Percentiles rank a stretch among this genome's conserved stretches.
These are phyloP conservation scores for Peromyscus maniculatus DNA, from an alignment of 2,113 vertebrate genomes.

Conservation along the genomic window DNA sequence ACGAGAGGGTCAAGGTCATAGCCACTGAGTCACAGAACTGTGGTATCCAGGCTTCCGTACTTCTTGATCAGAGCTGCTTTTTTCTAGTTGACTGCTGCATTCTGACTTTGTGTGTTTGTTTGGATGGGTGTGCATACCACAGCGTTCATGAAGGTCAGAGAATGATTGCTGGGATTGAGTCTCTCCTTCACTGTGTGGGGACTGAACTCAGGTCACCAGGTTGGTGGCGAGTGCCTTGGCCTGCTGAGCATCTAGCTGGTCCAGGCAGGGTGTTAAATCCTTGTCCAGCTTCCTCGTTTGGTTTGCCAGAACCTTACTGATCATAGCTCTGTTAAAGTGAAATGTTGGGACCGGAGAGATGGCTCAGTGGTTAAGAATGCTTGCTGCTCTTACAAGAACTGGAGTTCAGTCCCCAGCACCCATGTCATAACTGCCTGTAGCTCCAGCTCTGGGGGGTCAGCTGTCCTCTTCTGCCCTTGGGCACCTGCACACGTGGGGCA, in stretches of 20 bases:
- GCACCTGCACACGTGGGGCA: background rate
- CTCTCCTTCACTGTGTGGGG: background rate
- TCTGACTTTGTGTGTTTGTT: background rate
- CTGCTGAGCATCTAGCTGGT: background rate
- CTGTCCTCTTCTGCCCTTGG: background rate
- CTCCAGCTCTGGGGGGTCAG: background rate
- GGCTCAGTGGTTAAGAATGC: background rate
- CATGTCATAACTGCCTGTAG: background rate
- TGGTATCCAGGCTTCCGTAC: background rate
- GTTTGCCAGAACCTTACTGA: background rate
- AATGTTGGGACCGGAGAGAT: too few relatives aligned
- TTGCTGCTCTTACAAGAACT: background rate
- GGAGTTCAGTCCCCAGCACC: background rate
- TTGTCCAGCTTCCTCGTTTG: background rate
- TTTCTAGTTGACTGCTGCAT: background rate
- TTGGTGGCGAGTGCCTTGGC: background rate
- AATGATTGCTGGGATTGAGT: background rate
- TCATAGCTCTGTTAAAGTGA: conserved; percentile 8
- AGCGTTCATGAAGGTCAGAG: background rate
- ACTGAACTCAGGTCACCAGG: background rate
- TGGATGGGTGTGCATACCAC: background rate
- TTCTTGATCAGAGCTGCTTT: rapidly evolving
- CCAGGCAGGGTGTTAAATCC: background rate
- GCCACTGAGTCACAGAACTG: background rate
- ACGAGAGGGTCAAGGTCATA: rapidly evolving